Evolutionary conservation across 1,140 invertebrate species (phyloP), one percentile per base, ranked within the genome.

Genomic region (Drosophila bocki): DNA sequence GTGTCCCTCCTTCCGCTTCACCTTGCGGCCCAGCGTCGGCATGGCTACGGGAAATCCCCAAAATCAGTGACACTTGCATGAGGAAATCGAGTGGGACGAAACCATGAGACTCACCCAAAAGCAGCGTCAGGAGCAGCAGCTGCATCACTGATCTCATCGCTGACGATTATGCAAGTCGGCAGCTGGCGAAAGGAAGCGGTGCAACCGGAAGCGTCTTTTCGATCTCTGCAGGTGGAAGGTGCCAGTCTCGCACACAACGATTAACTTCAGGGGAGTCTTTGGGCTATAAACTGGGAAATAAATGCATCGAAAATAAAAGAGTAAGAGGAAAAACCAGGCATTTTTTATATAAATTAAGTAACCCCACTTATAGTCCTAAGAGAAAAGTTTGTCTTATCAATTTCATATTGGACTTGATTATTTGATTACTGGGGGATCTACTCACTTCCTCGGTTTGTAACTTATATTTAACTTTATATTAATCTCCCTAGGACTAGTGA

Each of bases 1-100:
- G 51, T 91, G 85, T 7, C 53, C 69, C 54, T 88, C 87, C 64
- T 83, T 92, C 26, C 91, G 82, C 47, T 92, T 92, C 22, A 92
- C 79, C 70, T 92, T 92, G 17, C 91, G 91, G 29, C 87, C 84
- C 63, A 74, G 35, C 8, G 85, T 54, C 19, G 74, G 70, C 48
- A 39, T 53, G 22, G 70, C 74, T 45, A 67, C 58, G 19, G 39
- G n/a, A 45, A 47, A 68, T 50, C 13, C 67, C 26, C 8, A 35
- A 64, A 53, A 50, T 53, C n/a, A 60, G n/a, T 26, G 29, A 29
- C 7, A 61, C 42, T 47, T 67, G 17, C 56, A 77, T 82, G 42
- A 65, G 50, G 29, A 64, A 60, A 56, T 67, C 17, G 22, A 53
- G 12, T 29, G 48, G 51, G 19, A 37, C 51, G 51, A 8, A 13